Percentiles rank a stretch among this genome's conserved stretches.
phyloP scores from a whole-genome alignment of 2,888 invertebrate genomes.

The Epinotia demarniana region DNA sequence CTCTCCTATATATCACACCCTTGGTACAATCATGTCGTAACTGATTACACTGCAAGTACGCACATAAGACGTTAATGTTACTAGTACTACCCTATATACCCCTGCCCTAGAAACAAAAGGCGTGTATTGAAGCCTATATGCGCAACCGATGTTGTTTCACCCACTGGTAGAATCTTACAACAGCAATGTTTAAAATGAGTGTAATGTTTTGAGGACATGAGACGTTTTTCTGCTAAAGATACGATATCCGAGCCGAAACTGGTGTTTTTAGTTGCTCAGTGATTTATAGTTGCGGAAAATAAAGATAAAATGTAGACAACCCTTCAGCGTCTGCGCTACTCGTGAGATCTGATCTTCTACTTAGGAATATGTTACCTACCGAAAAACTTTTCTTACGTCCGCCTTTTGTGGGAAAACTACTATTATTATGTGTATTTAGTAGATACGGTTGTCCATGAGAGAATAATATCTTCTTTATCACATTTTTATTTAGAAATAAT shows the following conservation, averaged over 20 bases:
- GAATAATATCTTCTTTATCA: no score
- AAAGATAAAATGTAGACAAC: constrained; percentile 22
- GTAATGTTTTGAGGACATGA: background rate
- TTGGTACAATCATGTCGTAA: constrained; percentile 4
- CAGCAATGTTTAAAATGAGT: background rate
- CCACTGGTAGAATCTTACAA: background rate
- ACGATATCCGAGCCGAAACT: constrained; percentile 13
- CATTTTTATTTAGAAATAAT: no score
- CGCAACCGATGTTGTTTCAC: background rate
- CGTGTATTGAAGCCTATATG: background rate
- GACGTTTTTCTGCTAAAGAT: background rate
- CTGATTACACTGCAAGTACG: background rate
- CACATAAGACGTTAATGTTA: background rate
- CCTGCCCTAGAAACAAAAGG: background rate
- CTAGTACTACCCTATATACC: background rate
- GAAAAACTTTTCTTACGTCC: background rate
- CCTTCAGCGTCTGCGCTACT: constrained; percentile 13
- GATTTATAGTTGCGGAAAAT: constrained; percentile 30
- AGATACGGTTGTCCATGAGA: no score
- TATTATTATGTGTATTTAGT: background rate
- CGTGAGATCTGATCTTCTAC: background rate
- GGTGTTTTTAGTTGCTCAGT: constrained; percentile 16
- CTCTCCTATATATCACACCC: constrained; percentile 26
- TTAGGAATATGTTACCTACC: background rate
- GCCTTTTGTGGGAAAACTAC: background rate